These are phyloP conservation scores for Eupelmus urozonus DNA, from an alignment of 2,888 invertebrate species.

Conservation along the genomic window DNA sequence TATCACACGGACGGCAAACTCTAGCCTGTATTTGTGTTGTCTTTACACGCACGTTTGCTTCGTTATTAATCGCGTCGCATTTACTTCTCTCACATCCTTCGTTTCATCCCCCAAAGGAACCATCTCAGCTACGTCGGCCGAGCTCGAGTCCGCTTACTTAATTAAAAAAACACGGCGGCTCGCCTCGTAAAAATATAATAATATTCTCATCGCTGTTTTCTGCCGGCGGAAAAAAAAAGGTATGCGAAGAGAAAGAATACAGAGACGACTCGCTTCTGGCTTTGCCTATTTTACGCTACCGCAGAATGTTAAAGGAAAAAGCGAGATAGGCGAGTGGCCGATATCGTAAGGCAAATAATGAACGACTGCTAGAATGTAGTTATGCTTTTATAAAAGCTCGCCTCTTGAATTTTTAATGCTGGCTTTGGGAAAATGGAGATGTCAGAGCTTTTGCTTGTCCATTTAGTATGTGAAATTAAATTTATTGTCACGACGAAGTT, in stretches of 20 bases:
- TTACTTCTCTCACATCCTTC: conserved; percentile 4
- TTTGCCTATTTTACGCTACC: neutral
- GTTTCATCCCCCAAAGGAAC: conserved; percentile 34
- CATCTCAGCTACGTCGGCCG: neutral
- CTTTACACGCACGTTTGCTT: conserved; percentile 20
- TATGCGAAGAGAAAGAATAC: neutral
- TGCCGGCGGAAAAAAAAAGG: neutral
- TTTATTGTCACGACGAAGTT: too few relatives aligned
- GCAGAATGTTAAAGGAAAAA: too few relatives aligned
- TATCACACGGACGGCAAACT: too few relatives aligned
- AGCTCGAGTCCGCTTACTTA: conserved; percentile 13
- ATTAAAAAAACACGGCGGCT: conserved; percentile 26
- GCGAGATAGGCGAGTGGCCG: too few relatives aligned
- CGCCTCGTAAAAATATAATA: conserved; percentile 21
- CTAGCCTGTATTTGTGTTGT: too few relatives aligned
- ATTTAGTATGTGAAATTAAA: too few relatives aligned
- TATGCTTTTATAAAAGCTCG: too few relatives aligned
- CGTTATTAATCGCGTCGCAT: conserved; percentile 20
- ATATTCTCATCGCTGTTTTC: conserved; percentile 1
- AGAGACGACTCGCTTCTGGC: neutral
- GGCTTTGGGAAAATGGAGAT: too few relatives aligned
- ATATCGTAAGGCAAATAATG: too few relatives aligned
- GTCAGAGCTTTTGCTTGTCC: too few relatives aligned
- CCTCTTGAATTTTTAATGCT: too few relatives aligned
- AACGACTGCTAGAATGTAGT: too few relatives aligned